Evolutionary conservation across 2,797 vertebrate genomes (phyloP).

Genomic region (Gouania willdenowi): DNA sequence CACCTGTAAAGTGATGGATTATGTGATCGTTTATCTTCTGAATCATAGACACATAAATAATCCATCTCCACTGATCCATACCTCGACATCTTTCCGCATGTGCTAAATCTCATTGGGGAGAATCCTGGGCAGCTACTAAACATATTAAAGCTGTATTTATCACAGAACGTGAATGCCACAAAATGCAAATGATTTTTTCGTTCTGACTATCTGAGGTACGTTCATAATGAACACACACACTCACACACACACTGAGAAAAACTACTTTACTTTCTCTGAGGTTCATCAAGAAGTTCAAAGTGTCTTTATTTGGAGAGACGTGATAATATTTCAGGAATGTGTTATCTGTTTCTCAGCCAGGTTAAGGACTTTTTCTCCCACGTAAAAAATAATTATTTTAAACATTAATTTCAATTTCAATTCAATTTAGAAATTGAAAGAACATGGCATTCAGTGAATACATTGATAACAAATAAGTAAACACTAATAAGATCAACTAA

Average conservation of each 20-base stretch:
- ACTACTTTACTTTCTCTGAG: background rate
- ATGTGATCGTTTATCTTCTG: constrained; percentile 32
- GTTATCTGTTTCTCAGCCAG: too few species aligned
- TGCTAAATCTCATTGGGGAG: constrained; percentile 29
- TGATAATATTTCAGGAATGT: too few species aligned
- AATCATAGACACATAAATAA: constrained; percentile 5
- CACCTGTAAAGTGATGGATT: constrained; percentile 1
- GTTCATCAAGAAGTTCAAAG: constrained; percentile 7
- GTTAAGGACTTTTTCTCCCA: too few species aligned
- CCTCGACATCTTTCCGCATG: constrained; percentile 23
- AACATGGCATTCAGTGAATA: too few species aligned
- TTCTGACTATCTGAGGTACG: constrained; percentile 10
- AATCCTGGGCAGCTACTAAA: constrained; percentile 21
- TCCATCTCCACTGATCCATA: constrained; percentile 15
- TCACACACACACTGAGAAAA: constrained; percentile 2
- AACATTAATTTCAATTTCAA: too few species aligned
- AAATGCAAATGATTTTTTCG: constrained; percentile 42
- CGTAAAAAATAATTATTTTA: too few species aligned
- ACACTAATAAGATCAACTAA: too few species aligned
- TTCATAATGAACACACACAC: too few species aligned
- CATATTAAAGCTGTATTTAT: constrained; percentile 45
- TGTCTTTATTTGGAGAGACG: constrained; percentile 2
- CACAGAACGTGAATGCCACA: constrained; percentile 41
- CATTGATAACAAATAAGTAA: too few species aligned
- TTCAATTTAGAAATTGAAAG: too few species aligned